Evolutionary conservation across 1,140 invertebrate genomes (phyloP).

Genomic region (Drepana arcuata): DNA sequence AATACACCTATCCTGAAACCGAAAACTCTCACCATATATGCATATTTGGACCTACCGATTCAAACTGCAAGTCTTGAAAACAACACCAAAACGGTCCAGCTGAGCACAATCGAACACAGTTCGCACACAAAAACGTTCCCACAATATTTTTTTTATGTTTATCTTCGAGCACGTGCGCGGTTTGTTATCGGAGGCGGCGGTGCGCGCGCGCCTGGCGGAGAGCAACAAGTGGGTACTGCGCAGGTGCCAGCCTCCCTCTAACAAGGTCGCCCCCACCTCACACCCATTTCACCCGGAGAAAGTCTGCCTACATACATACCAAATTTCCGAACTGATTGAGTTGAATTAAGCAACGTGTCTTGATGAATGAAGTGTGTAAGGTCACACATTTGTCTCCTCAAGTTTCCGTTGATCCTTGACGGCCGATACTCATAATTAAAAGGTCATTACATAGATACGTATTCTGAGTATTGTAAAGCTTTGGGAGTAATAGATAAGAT

Average conservation of each 20-base stretch:
- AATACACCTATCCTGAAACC: no score
- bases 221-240: constrained; percentile 57
- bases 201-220: constrained; percentile 50
- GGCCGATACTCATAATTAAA: no score
- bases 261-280: constrained; percentile 57
- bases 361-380: constrained; percentile 52
- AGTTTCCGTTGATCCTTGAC: no score
- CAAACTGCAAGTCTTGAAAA: no score
- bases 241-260: constrained; percentile 67
- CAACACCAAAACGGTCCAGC: constrained; percentile 31
- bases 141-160: constrained; percentile 17
- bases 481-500: no score
- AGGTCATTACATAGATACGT: no score
- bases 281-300: constrained; percentile 65
- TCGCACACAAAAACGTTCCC: constrained; percentile 42
- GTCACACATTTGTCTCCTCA: no score
- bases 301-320: constrained; percentile 70
- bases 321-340: constrained; percentile 67
- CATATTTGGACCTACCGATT: no score
- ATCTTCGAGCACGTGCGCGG: constrained; percentile 32
- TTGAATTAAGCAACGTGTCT: constrained; percentile 38
- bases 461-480: no score
- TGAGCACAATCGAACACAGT: constrained; percentile 43
- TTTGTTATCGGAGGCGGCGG: constrained; percentile 32
- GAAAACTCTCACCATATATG: no score